Evolutionary conservation across 2,797 vertebrate genomes (phyloP).

Genomic region (Bryconaethiops microstoma): DNA sequence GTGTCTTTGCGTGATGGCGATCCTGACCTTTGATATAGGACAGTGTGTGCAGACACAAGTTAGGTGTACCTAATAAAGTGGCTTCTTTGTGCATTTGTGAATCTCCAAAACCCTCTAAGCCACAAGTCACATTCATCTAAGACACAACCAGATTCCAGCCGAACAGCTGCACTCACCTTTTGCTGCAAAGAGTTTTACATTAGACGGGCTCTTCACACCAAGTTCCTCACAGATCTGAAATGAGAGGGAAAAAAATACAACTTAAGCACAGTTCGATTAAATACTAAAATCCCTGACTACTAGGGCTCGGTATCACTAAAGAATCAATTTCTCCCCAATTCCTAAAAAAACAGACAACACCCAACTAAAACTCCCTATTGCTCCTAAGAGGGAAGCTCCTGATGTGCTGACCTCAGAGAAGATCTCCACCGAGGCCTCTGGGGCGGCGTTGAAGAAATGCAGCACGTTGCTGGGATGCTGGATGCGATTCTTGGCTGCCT

Average conservation of each 20-base stretch:
- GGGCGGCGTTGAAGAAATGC: slow-evolving; percentile 91
- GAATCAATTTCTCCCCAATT: neutral
- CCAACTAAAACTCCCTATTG: neutral
- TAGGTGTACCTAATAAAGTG: too few relatives aligned
- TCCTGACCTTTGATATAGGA: too few relatives aligned
- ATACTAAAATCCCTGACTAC: too few relatives aligned
- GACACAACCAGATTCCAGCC: too few relatives aligned
- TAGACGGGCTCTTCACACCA: slow-evolving; percentile 84
- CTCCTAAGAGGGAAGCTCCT: neutral
- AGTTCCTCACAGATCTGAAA: slow-evolving; percentile 87
- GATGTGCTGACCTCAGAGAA: slow-evolving; percentile 81
- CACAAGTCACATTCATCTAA: too few relatives aligned
- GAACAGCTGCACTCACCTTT: slow-evolving; percentile 81
- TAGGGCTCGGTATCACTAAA: too few relatives aligned
- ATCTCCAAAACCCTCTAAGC: too few relatives aligned
- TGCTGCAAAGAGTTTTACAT: slow-evolving; percentile 90
- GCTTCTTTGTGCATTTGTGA: too few relatives aligned
- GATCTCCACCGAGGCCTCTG: slow-evolving; percentile 86
- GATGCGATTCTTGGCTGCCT: slow-evolving; percentile 93
- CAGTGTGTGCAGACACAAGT: too few relatives aligned
- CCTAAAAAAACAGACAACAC: neutral
- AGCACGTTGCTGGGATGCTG: slow-evolving; percentile 93
- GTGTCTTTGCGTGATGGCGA: too few relatives aligned
- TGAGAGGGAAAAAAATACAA: neutral
- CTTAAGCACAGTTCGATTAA: too few relatives aligned